phyloP scores from a whole-genome alignment of 2,113 vertebrate species.

The Spilogale gracilis region DNA sequence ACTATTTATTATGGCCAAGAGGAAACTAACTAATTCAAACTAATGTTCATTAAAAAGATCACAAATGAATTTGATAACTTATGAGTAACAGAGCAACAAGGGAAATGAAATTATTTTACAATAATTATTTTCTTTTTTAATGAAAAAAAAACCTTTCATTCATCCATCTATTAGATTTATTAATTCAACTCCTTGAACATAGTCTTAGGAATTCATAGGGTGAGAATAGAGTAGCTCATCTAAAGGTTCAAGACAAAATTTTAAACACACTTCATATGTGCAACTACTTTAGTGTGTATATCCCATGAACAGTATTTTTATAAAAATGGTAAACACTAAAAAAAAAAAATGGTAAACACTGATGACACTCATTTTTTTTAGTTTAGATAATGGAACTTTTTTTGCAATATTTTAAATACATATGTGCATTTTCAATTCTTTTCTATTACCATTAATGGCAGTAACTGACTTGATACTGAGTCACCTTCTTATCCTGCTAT shows the following conservation, averaged over 20 bases:
- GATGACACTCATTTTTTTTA: not conserved
- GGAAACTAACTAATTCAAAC: slow-evolving; percentile 16
- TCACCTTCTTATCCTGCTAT: not conserved
- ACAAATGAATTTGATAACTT: slow-evolving; percentile 33
- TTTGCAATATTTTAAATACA: not conserved
- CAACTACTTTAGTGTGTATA: not conserved
- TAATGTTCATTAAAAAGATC: not conserved
- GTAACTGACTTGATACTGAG: not conserved
- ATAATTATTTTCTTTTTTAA: not conserved
- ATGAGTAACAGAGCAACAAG: not conserved
- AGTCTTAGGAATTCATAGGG: not conserved
- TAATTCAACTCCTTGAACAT: not conserved
- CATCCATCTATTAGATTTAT: not conserved
- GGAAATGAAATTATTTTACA: not conserved
- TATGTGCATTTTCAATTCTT: not conserved
- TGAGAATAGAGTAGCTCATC: not conserved
- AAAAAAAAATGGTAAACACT: not conserved
- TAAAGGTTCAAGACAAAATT: not conserved
- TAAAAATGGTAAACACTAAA: not conserved
- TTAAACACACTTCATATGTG: not conserved
- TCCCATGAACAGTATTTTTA: not conserved
- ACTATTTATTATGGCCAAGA: not conserved
- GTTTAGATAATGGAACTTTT: not conserved
- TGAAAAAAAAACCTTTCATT: not conserved
- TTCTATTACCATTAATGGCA: not conserved